A percentile compares a stretch with the other conserved stretches of the same genome.
These are phyloP conservation scores for Protobothrops flavoviridis DNA, from an alignment of 2,113 vertebrate genomes.

Conservation along the genomic window DNA sequence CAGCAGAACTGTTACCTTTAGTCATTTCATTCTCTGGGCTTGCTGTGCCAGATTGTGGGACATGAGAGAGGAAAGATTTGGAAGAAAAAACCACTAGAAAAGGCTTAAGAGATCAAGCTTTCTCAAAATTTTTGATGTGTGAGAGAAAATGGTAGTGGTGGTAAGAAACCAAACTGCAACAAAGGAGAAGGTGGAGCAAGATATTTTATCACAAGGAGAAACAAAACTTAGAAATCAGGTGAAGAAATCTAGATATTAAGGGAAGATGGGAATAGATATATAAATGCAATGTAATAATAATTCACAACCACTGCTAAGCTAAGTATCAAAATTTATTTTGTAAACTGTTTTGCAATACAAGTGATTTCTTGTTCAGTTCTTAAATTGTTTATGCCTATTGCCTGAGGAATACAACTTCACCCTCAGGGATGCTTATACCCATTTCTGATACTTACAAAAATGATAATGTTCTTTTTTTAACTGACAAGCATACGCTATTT, in stretches of 20 bases:
- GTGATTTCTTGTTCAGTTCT: neutral
- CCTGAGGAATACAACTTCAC: neutral
- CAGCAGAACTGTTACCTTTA: neutral
- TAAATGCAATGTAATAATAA: neutral
- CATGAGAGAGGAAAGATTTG: neutral
- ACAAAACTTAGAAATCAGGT: neutral
- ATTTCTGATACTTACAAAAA: neutral
- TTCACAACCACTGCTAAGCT: neutral
- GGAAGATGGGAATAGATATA: neutral
- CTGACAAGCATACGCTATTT: neutral
- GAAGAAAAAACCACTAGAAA: neutral
- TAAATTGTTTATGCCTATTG: neutral
- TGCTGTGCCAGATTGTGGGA: neutral
- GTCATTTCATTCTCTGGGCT: neutral
- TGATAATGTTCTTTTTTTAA: neutral
- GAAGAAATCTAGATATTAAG: neutral
- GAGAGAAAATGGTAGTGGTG: neutral
- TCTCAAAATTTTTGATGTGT: neutral
- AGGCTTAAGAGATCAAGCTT: neutral
- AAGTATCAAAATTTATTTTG: neutral
- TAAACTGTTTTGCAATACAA: neutral
- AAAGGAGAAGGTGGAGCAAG: neutral
- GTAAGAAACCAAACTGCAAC: neutral
- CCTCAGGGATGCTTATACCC: neutral
- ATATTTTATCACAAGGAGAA: neutral